phyloP scores from a whole-genome alignment of 1,140 invertebrate species.

The Heliconius himera region DNA sequence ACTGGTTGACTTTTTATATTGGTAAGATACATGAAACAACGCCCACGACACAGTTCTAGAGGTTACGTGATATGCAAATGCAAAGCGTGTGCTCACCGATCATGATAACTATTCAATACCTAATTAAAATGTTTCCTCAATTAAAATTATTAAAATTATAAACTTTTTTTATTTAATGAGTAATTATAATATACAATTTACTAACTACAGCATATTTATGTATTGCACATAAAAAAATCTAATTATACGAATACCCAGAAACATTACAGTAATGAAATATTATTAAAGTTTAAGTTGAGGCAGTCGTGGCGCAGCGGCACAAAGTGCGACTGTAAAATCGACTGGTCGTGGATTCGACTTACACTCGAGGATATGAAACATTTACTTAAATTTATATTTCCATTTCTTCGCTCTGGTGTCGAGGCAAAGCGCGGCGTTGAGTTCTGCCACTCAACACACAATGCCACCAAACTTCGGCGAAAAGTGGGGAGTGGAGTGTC shows the following conservation, averaged over 20 bases:
- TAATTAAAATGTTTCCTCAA: background rate
- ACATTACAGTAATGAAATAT: background rate
- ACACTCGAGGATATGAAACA: too few relatives aligned
- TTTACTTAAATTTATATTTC: too few relatives aligned
- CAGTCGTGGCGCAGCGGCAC: too few relatives aligned
- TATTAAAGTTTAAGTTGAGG: too few relatives aligned
- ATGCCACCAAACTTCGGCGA: too few relatives aligned
- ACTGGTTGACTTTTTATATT: background rate
- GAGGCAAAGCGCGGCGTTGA: too few relatives aligned
- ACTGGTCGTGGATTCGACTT: too few relatives aligned
- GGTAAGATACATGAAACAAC: slow-evolving; percentile 29
- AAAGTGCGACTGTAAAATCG: too few relatives aligned
- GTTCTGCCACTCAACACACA: too few relatives aligned
- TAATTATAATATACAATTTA: background rate
- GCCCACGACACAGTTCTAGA: background rate
- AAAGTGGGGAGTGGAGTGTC: too few relatives aligned
- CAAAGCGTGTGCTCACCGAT: background rate
- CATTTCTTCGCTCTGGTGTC: too few relatives aligned
- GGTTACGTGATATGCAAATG: slow-evolving; percentile 2
- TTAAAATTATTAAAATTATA: background rate
- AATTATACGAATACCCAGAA: background rate
- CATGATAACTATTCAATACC: background rate
- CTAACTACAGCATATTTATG: background rate
- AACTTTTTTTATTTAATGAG: background rate
- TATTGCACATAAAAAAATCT: background rate